Evolutionary conservation across 2,888 invertebrate species (phyloP).

Genomic region (Troides aeacus): DNA sequence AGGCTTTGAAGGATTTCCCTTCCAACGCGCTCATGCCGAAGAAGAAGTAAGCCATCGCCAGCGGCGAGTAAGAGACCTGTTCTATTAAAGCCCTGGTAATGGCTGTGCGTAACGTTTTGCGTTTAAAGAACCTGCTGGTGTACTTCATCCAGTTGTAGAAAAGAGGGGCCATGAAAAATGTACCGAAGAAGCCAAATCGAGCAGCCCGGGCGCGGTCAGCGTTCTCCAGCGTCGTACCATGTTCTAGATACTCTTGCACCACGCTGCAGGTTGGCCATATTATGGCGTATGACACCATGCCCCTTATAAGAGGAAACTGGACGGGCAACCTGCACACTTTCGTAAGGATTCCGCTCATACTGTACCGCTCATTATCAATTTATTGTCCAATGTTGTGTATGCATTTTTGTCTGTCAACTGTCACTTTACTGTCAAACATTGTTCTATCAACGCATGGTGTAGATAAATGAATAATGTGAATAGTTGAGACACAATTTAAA

Average conservation of each 20-base stretch:
- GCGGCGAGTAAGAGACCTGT: conserved; percentile 85
- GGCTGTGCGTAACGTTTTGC: conserved; percentile 49
- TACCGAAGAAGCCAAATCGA: conserved; percentile 86
- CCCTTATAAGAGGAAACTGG: conserved; percentile 72
- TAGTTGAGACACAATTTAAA: background rate
- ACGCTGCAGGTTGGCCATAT: conserved; percentile 87
- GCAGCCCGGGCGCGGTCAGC: conserved; percentile 81
- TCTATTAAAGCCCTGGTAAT: conserved; percentile 78
- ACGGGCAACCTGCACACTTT: conserved; percentile 65
- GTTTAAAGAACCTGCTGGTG: conserved; percentile 54
- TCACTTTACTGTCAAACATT: conserved; percentile 25
- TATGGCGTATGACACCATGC: conserved; percentile 85
- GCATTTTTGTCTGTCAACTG: conserved; percentile 42
- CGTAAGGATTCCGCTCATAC: conserved; percentile 62
- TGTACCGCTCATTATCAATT: background rate
- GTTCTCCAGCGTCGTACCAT: conserved; percentile 47
- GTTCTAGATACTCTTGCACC: conserved; percentile 80
- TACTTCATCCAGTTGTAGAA: conserved; percentile 86
- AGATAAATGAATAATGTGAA: conserved; percentile 30
- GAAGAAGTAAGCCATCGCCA: conserved; percentile 87
- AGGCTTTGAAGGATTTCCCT: conserved; percentile 79
- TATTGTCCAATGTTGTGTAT: conserved; percentile 17
- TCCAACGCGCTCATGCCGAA: conserved; percentile 87
- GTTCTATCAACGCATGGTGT: background rate
- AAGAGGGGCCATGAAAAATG: conserved; percentile 88